Conservation (phyloP, 64 coral and sea anemone species). For the Pocillopora damicornis region DNA sequence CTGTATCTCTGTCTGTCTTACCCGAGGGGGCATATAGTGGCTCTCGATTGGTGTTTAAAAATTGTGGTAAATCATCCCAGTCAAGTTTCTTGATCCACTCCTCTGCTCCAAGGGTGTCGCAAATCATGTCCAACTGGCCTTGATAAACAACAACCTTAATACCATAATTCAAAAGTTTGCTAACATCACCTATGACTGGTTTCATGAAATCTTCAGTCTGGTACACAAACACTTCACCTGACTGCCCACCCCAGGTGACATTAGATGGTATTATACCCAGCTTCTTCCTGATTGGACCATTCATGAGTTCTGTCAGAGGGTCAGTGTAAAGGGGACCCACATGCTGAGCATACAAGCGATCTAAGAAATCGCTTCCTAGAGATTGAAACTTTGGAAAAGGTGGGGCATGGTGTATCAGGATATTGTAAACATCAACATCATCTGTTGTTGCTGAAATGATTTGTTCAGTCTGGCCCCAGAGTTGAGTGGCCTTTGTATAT, state of each 20-base stretch:
- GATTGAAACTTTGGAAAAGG: conserved; percentile 21
- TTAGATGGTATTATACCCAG: conserved; percentile 81
- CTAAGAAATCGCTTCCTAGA: conserved; percentile 26
- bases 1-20: conserved; percentile 69
- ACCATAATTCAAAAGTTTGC: conserved; percentile 62
- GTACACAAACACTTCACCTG: conserved; percentile 62
- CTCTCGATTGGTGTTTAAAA: conserved; percentile 33
- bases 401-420: conserved; percentile 72
- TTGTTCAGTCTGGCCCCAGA: conserved; percentile 58
- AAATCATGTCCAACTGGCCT: conserved; percentile 95
- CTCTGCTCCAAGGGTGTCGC: conserved; percentile 76
- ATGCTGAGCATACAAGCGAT: conserved; percentile 57
- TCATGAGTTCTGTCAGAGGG: conserved; percentile 78
- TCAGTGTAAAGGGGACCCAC: conserved; percentile 64
- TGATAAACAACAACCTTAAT: conserved; percentile 88
- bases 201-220: conserved; percentile 91
- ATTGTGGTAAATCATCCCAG: conserved; percentile 65
- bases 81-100: conserved; percentile 76
- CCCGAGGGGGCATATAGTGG: conserved; percentile 82
- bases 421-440: conserved; percentile 93
- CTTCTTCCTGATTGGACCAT: conserved; percentile 93
- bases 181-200: conserved; percentile 74
- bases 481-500: conserved; percentile 59
- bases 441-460: conserved; percentile 68
- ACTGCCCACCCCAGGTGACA: conserved; percentile 86